Conservation (phyloP, 2,888 invertebrate genomes). For the Cantharis lateralis region DNA sequence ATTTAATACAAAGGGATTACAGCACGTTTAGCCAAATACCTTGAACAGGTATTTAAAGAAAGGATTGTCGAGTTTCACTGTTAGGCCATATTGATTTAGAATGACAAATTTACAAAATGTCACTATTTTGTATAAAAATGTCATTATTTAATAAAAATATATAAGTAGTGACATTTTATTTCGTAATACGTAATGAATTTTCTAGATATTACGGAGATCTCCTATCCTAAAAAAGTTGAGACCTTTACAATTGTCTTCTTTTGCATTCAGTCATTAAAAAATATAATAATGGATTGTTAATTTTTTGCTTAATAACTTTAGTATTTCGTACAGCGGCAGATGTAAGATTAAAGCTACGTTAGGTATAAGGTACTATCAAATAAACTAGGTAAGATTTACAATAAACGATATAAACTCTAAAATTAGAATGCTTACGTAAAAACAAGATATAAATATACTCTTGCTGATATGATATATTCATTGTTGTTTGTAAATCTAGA, state of each 20-base stretch:
- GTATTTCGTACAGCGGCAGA: background rate
- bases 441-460: background rate
- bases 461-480: conserved; percentile 1
- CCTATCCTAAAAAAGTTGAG: conserved; percentile 42
- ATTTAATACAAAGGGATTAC: conserved; percentile 44
- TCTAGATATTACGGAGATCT: conserved; percentile 31
- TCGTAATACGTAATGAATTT: conserved; percentile 6
- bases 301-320: background rate
- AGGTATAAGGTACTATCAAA: background rate
- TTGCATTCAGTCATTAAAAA: conserved; percentile 3
- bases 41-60: conserved; percentile 39
- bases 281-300: background rate
- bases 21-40: conserved; percentile 38
- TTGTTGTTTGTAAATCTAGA: background rate
- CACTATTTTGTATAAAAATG: conserved; percentile 42
- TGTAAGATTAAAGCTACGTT: background rate
- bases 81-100: conserved; percentile 56
- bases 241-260: conserved; percentile 26
- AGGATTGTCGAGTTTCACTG: conserved; percentile 56
- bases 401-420: background rate
- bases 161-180: conserved; percentile 27
- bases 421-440: background rate
- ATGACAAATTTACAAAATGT: conserved; percentile 48
- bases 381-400: background rate
- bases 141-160: conserved; percentile 40